Evolutionary conservation across 2,888 invertebrate genomes (phyloP), one percentile per base, ranked within the genome.

Genomic region (Cremastinae sp.): DNA sequence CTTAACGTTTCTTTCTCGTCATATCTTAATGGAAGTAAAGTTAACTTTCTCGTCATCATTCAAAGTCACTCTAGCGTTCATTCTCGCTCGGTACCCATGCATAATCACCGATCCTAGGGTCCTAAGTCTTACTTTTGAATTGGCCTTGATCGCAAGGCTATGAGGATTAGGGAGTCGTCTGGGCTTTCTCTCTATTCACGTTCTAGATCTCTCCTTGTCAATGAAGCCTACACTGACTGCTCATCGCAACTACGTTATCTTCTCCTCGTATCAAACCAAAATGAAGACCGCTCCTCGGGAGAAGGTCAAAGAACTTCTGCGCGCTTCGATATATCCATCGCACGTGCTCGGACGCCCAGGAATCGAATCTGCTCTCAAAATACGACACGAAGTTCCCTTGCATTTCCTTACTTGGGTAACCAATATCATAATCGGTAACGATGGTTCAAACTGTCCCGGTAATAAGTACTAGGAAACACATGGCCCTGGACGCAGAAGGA

Each of bases 61-160:
- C 28, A 28, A 28, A 28, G 49, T 55, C 65, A 56, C 45, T 43
- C 49, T 45, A 74, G 55, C 28, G 70, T 49, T 56, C 55, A 64
- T 76, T 75, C 62, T 72, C 58, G 68, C 73, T 79, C 55, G 43
- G 78, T 62, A 56, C 73, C 71, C 49, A 72, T 70, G 75, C 75
- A 76, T 73, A 72, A 74, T 75, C 77, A 64, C n/a, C 22, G 56
- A 45, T 64, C 43, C 39, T 14, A 41, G 61, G 35, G 18, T 18
- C n/a, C n/a, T n/a, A n/a, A n/a, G n/a, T n/a, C n/a, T n/a, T n/a
- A n/a, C n/a, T n/a, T n/a, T n/a, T n/a, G n/a, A n/a, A n/a, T n/a
- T n/a, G n/a, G n/a, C n/a, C n/a, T n/a, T n/a, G n/a, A n/a, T n/a
- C n/a, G n/a, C n/a, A n/a, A n/a, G n/a, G n/a, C n/a, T n/a, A n/a